phyloP scores from a whole-genome alignment of 2,797 vertebrate species.

The Rhinatrema bivittatum region DNA sequence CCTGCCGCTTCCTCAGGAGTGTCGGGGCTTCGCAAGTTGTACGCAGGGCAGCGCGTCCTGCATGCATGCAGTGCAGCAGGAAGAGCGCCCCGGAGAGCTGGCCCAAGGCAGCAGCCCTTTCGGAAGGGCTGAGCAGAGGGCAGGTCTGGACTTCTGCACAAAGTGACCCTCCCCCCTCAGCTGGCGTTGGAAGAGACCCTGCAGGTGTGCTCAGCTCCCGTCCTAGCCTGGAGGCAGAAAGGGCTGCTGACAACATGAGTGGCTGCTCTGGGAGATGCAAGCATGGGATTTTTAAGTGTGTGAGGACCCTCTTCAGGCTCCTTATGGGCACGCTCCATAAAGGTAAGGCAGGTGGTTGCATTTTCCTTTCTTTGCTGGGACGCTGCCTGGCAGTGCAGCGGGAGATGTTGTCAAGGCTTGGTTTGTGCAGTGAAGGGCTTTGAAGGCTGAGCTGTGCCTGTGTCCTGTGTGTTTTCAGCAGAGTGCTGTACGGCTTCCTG shows the following conservation, averaged over 20 bases:
- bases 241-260: constrained; percentile 57
- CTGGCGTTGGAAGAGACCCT: constrained; percentile 1
- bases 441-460: no score
- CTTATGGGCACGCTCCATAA: constrained; percentile 82
- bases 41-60: not conserved
- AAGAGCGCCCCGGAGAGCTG: not conserved
- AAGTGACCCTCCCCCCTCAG: not conserved
- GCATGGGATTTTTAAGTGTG: constrained; percentile 80
- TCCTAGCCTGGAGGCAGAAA: no score
- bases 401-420: no score
- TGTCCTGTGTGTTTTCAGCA: no score
- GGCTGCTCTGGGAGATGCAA: constrained; percentile 80
- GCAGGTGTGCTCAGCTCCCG: no score
- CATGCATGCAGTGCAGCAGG: not conserved
- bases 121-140: no score
- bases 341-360: constrained; percentile 59
- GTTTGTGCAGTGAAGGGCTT: no score
- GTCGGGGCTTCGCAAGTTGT: constrained; percentile 10
- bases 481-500: no score
- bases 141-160: no score
- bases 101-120: no score
- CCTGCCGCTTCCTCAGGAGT: not conserved
- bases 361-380: not conserved
- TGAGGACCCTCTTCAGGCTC: constrained; percentile 73
- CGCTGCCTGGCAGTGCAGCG: not conserved